A percentile compares a stretch with the other conserved stretches of the same genome.
These are phyloP conservation scores for Xestoiulus laeticollis DNA, from an alignment of 2,888 invertebrate species.

Conservation along the genomic window DNA sequence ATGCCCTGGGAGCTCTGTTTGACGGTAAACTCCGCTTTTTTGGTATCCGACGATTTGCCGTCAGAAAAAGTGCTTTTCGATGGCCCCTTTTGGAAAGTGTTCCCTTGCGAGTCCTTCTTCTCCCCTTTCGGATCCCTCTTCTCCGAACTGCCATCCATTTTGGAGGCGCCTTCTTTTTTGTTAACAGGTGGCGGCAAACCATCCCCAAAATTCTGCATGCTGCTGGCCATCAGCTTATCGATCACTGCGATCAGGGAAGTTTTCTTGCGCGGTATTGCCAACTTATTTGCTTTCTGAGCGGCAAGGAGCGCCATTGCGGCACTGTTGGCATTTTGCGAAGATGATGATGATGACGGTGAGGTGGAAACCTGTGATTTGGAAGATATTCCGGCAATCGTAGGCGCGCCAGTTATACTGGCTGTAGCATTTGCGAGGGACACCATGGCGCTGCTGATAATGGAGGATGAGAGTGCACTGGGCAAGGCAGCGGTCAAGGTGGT, in stretches of 20 bases:
- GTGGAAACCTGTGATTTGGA: constrained; percentile 65
- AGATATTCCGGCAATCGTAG: constrained; percentile 53
- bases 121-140: constrained; percentile 65
- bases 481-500: neutral
- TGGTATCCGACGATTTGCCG: constrained; percentile 54
- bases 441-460: constrained; percentile 53
- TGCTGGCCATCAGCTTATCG: constrained; percentile 53
- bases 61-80: constrained; percentile 54
- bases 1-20: constrained; percentile 89
- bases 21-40: constrained; percentile 74
- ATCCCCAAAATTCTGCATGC: constrained; percentile 47
- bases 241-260: constrained; percentile 23
- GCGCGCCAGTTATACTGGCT: neutral
- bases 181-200: neutral
- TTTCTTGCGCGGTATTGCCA: neutral
- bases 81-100: constrained; percentile 60
- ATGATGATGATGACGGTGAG: constrained; percentile 66
- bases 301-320: constrained; percentile 29
- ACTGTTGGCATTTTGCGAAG: constrained; percentile 46
- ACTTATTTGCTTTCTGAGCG: constrained; percentile 5
- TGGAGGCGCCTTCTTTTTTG: constrained; percentile 45
- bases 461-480: constrained; percentile 32
- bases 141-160: constrained; percentile 47
- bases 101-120: constrained; percentile 65
- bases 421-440: constrained; percentile 52